Evolutionary conservation across 2,888 invertebrate species (phyloP).

Genomic region (Conops quadrifasciatus): DNA sequence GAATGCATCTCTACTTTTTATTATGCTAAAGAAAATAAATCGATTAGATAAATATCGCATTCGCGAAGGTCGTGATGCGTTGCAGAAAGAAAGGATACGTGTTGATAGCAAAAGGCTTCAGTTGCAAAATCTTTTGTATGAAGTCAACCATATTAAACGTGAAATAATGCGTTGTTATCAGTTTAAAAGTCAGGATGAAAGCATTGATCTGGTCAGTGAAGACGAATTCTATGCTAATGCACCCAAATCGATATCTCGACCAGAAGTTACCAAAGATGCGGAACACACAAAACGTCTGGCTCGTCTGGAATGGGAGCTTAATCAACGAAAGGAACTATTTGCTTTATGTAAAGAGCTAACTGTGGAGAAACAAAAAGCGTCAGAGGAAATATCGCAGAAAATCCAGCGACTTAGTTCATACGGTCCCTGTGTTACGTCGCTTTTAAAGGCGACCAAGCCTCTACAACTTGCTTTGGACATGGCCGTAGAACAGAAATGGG

Average conservation of each 20-base stretch:
- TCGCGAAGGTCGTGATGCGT: conserved; percentile 80
- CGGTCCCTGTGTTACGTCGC: conserved; percentile 77
- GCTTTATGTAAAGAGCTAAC: conserved; percentile 79
- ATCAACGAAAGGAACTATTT: conserved; percentile 84
- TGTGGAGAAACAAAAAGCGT: conserved; percentile 79
- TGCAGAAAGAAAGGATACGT: conserved; percentile 84
- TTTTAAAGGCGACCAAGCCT: conserved; percentile 84
- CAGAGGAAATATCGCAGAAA: conserved; percentile 78
- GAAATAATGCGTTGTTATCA: conserved; percentile 95
- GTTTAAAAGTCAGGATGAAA: conserved; percentile 94
- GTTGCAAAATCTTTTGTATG: conserved; percentile 92
- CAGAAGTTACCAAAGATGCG: conserved; percentile 73
- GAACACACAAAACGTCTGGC: conserved; percentile 84
- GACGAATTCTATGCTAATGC: conserved; percentile 81
- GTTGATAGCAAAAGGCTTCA: conserved; percentile 91
- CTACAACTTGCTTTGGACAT: conserved; percentile 88
- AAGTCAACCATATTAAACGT: conserved; percentile 90
- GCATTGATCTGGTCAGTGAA: conserved; percentile 84
- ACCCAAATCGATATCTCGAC: conserved; percentile 69
- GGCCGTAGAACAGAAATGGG: conserved; percentile 79
- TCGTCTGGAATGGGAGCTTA: conserved; percentile 89
- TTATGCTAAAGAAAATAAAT: conserved; percentile 89
- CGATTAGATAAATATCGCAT: conserved; percentile 89
- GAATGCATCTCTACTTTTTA: conserved; percentile 78
- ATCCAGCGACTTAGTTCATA: conserved; percentile 82